Evolutionary conservation across 2,113 vertebrate genomes (phyloP), one percentile per base, ranked within the genome.

Genomic region (Nothobranchius furzeri): DNA sequence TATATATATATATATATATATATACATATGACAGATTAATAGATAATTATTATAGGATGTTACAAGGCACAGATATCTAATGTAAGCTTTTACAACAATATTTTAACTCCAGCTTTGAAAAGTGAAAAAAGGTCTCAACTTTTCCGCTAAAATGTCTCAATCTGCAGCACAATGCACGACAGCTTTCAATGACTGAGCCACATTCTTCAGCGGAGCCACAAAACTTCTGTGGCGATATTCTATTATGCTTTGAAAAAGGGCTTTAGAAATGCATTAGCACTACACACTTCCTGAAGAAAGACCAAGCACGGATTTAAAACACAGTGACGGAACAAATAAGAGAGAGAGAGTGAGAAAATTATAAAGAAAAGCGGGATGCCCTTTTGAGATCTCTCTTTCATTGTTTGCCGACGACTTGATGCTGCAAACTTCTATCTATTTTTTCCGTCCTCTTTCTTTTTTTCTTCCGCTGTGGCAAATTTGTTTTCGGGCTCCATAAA

Each of bases 401-500:
- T 90, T 91, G 90, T 91, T 88, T 79, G 70, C 75, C 78, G 87
- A 91, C 83, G 86, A 91, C 90, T 89, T 90, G 87, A 92, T 91
- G 77, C 82, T 57, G 68, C 74, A 90, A 91, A 92, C 67, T 92
- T 92, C 79, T 51, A 86, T 90, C 72, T 76, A 25, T 75, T 86
- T 87, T 79, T 77, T 76, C 36, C 50, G 65, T 20, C 67, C 30
- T 78, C 64, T 83, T 55, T 83, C 83, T 89, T 90, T 87, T 81
- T 87, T 82, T 84, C 78, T 78, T 81, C 76, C 70, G 82, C 85
- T 79, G 70, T 86, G 43, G 84, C 88, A 85, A 93, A 92, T 93
- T 93, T 90, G 87, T 90, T 92, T 91, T 92, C 85, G 82, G 90
- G 84, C 85, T 84, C 84, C 89, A 92, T 89, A 92, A 94, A 93